phyloP scores from a whole-genome alignment of 2,888 invertebrate genomes.

The Polymixis flavicincta region DNA sequence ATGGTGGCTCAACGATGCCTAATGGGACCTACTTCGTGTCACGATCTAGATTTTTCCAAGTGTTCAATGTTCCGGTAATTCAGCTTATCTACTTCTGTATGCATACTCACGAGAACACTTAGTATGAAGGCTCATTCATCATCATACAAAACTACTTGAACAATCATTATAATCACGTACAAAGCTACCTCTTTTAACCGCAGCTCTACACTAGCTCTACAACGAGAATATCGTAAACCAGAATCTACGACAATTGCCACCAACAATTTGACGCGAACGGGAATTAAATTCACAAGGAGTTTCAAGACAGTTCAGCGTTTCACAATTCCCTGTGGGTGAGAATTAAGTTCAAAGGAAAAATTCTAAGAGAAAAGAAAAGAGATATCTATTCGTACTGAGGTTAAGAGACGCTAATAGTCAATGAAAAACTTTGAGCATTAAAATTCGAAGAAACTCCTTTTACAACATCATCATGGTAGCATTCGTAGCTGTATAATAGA shows the following conservation, averaged over 20 bases:
- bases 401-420: conserved; percentile 42
- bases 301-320: conserved; percentile 60
- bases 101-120: conserved; percentile 16
- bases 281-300: conserved; percentile 60
- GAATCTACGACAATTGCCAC: conserved; percentile 52
- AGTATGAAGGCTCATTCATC: conserved; percentile 20
- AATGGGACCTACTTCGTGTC: background rate
- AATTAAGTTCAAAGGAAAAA: conserved; percentile 54
- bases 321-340: conserved; percentile 51
- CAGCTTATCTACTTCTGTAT: conserved; percentile 2
- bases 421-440: conserved; percentile 45
- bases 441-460: conserved; percentile 30
- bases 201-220: conserved; percentile 18
- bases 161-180: conserved; percentile 16
- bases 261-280: conserved; percentile 53
- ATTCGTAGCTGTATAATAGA: conserved; percentile 26
- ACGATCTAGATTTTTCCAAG: background rate
- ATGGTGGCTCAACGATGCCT: background rate
- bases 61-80: conserved; percentile 12
- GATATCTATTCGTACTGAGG: conserved; percentile 33
- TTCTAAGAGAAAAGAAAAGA: conserved; percentile 45
- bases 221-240: conserved; percentile 40
- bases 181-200: conserved; percentile 20
- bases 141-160: conserved; percentile 13
- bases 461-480: conserved; percentile 30